Evolutionary conservation across 2,888 invertebrate species (phyloP).

Genomic region (Parnassius orleans): DNA sequence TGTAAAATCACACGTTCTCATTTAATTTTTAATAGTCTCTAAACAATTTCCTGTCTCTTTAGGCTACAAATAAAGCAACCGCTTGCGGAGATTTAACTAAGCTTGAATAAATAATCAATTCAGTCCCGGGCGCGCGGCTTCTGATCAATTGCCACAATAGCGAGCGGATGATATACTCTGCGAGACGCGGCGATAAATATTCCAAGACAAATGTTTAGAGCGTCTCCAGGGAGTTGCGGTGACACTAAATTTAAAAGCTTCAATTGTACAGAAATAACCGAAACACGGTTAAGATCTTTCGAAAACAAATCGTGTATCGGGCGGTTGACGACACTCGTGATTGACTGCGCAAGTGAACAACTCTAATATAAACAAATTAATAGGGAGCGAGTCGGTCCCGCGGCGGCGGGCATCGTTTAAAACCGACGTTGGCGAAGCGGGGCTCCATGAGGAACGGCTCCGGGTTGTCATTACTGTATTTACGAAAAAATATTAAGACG

Average conservation of each 20-base stretch:
- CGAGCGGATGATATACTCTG: constrained; percentile 76
- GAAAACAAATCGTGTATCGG: constrained; percentile 80
- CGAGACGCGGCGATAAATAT: constrained; percentile 76
- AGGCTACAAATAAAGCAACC: constrained; percentile 70
- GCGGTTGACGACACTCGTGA: constrained; percentile 77
- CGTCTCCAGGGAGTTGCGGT: constrained; percentile 77
- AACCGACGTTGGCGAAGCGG: constrained; percentile 34
- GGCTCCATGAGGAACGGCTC: constrained; percentile 48
- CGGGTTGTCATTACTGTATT: constrained; percentile 55
- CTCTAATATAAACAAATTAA: constrained; percentile 81
- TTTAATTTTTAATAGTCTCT: constrained; percentile 55
- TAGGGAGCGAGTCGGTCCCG: constrained; percentile 61
- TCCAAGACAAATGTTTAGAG: constrained; percentile 77
- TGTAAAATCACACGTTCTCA: constrained; percentile 38
- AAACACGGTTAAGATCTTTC: constrained; percentile 79
- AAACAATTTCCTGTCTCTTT: constrained; percentile 66
- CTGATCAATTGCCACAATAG: constrained; percentile 79
- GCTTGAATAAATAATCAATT: constrained; percentile 78
- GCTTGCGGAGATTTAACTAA: constrained; percentile 71
- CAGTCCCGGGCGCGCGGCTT: constrained; percentile 57
- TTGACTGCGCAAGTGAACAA: constrained; percentile 79
- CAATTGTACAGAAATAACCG: constrained; percentile 80
- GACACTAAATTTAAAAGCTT: constrained; percentile 81
- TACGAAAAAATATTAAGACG: constrained; percentile 56
- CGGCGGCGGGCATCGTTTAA: constrained; percentile 55